Conservation (phyloP, 2,888 invertebrate genomes). For the Eueremaeus valkanovi region DNA sequence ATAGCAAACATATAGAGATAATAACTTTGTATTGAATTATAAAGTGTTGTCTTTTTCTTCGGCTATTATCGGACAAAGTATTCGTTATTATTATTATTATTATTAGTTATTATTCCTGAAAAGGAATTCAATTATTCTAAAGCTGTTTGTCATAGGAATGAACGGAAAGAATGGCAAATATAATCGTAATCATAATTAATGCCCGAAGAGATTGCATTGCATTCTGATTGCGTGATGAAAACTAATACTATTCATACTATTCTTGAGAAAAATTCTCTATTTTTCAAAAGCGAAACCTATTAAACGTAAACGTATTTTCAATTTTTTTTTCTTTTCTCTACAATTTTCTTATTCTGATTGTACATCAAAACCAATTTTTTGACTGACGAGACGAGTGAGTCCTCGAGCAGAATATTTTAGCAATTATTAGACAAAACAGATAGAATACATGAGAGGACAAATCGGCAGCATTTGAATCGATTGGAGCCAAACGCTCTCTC, state of each 20-base stretch:
- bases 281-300: conserved; percentile 25
- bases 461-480: neutral
- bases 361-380: neutral
- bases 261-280: conserved; percentile 10
- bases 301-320: neutral
- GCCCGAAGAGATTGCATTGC: neutral
- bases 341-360: neutral
- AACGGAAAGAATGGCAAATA: neutral
- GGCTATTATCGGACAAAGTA: neutral
- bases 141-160: conserved; percentile 10
- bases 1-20: too few species aligned
- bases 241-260: conserved; percentile 32
- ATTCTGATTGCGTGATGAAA: conserved; percentile 22
- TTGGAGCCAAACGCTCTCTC: neutral
- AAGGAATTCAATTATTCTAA: neutral
- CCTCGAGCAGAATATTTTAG: neutral
- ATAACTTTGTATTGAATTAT: neutral
- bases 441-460: neutral
- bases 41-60: neutral
- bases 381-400: neutral
- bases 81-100: neutral
- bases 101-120: neutral
- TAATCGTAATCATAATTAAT: conserved; percentile 8
- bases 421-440: neutral
- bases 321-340: neutral